A percentile compares a stretch with the other conserved stretches of the same genome.
These are phyloP conservation scores for Drosophila pseudoananassae DNA, from an alignment of 1,140 invertebrate genomes.

Conservation along the genomic window DNA sequence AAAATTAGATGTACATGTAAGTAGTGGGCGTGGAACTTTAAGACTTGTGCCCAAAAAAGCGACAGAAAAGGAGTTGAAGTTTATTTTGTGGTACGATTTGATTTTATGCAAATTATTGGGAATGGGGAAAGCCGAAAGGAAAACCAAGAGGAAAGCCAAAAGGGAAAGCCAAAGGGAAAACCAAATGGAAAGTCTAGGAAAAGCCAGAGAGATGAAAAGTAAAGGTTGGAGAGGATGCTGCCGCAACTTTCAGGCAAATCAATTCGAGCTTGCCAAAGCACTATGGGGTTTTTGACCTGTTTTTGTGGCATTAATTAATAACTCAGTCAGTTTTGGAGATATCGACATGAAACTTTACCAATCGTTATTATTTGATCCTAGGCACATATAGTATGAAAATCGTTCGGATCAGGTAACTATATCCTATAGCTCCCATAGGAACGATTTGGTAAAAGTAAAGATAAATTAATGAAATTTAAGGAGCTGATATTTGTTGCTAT, in stretches of 20 bases:
- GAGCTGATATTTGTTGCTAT: too few relatives aligned
- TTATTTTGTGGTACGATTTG: conserved; percentile 77
- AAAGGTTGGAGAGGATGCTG: conserved; percentile 19
- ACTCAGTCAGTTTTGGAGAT: too few relatives aligned
- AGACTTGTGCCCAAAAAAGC: conserved; percentile 28
- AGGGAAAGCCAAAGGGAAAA: not conserved
- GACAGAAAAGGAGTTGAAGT: conserved; percentile 46
- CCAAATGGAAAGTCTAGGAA: conserved; percentile 7
- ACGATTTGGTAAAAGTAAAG: too few relatives aligned
- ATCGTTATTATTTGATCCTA: too few relatives aligned
- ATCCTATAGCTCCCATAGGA: too few relatives aligned
- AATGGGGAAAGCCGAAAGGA: conserved; percentile 7
- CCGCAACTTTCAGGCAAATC: conserved; percentile 73
- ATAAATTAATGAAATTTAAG: too few relatives aligned
- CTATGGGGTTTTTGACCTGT: too few relatives aligned
- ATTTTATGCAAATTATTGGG: conserved; percentile 73
- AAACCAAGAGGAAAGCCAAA: not conserved
- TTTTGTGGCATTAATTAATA: too few relatives aligned
- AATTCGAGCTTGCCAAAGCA: conserved; percentile 77
- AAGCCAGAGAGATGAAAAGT: not conserved
- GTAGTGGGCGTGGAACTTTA: conserved; percentile 43
- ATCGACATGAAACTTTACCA: too few relatives aligned
- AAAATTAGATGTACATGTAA: not conserved
- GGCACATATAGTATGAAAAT: too few relatives aligned
- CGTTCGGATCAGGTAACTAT: too few relatives aligned